phyloP scores from a whole-genome alignment of 2,113 vertebrate species.

The Morone chrysops region DNA sequence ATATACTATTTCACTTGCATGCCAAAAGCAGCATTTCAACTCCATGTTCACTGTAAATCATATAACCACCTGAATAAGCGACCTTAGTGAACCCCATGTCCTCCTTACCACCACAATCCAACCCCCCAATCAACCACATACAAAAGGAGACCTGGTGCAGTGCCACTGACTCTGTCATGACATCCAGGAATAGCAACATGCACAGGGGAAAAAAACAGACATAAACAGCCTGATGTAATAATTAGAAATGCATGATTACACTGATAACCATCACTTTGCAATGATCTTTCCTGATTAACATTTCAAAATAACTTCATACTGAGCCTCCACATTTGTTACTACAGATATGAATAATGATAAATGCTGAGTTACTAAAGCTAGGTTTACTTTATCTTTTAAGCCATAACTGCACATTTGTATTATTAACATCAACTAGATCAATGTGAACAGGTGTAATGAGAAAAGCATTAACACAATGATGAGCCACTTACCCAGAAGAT shows the following conservation, averaged over 20 bases:
- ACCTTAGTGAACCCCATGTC: slow-evolving; percentile 45
- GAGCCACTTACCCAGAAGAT: slow-evolving; percentile 97
- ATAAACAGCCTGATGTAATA: slow-evolving; percentile 76
- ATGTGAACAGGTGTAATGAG: slow-evolving; percentile 12
- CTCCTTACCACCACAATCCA: slow-evolving; percentile 11
- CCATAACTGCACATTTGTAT: background rate
- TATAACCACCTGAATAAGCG: slow-evolving; percentile 33
- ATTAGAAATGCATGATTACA: slow-evolving; percentile 69
- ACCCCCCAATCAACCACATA: slow-evolving; percentile 12
- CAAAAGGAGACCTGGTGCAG: slow-evolving; percentile 65
- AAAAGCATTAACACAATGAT: slow-evolving; percentile 20
- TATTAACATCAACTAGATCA: background rate
- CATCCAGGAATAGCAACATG: slow-evolving; percentile 79
- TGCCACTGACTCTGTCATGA: slow-evolving; percentile 65
- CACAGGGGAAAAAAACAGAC: slow-evolving; percentile 50
- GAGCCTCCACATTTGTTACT: background rate
- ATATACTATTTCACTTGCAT: slow-evolving; percentile 29
- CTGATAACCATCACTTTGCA: slow-evolving; percentile 55
- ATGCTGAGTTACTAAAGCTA: background rate
- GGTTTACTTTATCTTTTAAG: background rate
- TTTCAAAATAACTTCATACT: slow-evolving; percentile 4
- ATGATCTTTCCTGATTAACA: slow-evolving; percentile 20
- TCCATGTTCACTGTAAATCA: slow-evolving; percentile 51
- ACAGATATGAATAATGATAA: background rate
- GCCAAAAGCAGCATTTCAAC: slow-evolving; percentile 41